Conservation (phyloP, 2,888 invertebrate species). For the Xestia xanthographa region DNA sequence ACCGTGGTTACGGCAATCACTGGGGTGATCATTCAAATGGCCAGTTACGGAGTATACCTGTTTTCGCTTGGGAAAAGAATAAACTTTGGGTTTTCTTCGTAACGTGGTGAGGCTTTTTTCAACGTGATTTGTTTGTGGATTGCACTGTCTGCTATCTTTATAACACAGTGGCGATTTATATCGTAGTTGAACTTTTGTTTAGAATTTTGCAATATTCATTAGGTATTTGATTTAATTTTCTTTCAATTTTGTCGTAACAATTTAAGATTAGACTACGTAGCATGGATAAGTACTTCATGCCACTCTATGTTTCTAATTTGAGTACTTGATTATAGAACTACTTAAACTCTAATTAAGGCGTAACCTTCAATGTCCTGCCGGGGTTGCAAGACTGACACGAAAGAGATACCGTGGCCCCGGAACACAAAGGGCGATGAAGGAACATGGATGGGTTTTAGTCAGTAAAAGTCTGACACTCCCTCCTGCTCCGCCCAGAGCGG, state of each 20-base stretch:
- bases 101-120: conserved; percentile 1
- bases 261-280: not conserved
- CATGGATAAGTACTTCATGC: not conserved
- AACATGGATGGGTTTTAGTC: too few species aligned
- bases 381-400: too few species aligned
- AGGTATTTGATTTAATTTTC: too few species aligned
- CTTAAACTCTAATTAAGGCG: too few species aligned
- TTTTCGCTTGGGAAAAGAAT: conserved; percentile 26
- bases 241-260: not conserved
- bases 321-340: not conserved
- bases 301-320: not conserved
- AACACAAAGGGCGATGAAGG: too few species aligned
- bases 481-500: too few species aligned
- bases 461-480: too few species aligned
- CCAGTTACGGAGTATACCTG: conserved; percentile 36
- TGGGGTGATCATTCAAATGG: conserved; percentile 62
- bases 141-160: conserved; percentile 1
- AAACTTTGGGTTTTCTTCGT: conserved; percentile 9
- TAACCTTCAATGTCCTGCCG: too few species aligned
- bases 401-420: too few species aligned
- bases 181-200: not conserved
- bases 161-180: not conserved
- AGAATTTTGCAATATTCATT: not conserved
- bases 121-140: not conserved
- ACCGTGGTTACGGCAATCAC: conserved; percentile 61